A percentile compares a stretch with the other conserved stretches of the same genome.
Evolutionary conservation across 2,797 vertebrate species (phyloP).

Genomic region (Gymnodraco acuticeps): DNA sequence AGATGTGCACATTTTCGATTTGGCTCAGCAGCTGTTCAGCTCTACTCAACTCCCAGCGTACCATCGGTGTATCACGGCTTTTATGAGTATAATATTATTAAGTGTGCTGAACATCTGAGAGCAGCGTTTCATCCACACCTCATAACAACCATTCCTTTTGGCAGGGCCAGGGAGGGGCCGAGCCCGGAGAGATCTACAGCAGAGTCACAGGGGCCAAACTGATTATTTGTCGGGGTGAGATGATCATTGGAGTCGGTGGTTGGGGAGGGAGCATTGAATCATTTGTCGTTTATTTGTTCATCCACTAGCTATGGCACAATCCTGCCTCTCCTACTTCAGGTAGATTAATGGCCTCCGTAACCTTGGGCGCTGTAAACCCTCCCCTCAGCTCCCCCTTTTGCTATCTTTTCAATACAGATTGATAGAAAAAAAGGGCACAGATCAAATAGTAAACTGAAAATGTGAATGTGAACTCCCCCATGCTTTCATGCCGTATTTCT

Average conservation of each 20-base stretch:
- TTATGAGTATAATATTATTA: conserved; percentile 81
- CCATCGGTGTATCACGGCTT: conserved; percentile 67
- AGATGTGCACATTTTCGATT: conserved; percentile 65
- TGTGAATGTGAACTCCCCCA: conserved; percentile 36
- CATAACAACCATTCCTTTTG: conserved; percentile 58
- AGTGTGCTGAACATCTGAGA: conserved; percentile 70
- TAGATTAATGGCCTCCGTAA: conserved; percentile 79
- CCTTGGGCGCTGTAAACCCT: conserved; percentile 66
- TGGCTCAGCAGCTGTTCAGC: conserved; percentile 73
- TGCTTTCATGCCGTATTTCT: conserved; percentile 61
- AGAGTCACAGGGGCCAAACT: conserved; percentile 41
- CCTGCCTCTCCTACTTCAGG: conserved; percentile 66
- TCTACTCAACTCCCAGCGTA: conserved; percentile 54
- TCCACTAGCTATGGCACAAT: conserved; percentile 67
- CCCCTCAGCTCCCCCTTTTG: conserved; percentile 3
- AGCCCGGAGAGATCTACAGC: conserved; percentile 60
- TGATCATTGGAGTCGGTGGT: conserved; percentile 17
- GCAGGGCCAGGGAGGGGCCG: conserved; percentile 46
- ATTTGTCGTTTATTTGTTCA: conserved; percentile 74
- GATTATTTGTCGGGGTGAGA: conserved; percentile 62
- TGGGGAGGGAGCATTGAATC: conserved; percentile 54
- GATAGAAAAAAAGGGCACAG: conserved; percentile 19
- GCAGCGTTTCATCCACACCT: conserved; percentile 47
- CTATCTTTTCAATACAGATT: conserved; percentile 76
- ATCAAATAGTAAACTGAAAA: conserved; percentile 57